Evolutionary conservation across 1,140 invertebrate species (phyloP).

Genomic region (Halictus rubicundus): DNA sequence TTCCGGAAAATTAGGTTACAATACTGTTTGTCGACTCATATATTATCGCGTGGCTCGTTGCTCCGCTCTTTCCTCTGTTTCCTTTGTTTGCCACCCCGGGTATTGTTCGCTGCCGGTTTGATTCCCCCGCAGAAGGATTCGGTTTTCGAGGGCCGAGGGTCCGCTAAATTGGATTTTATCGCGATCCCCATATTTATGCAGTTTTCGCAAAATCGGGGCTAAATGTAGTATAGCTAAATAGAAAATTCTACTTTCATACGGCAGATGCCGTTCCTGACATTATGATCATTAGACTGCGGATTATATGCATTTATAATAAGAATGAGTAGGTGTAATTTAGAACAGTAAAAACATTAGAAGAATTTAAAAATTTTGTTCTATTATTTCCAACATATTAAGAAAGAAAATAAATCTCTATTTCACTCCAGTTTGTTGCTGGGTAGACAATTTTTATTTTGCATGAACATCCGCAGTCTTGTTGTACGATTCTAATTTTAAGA

Average conservation of each 20-base stretch:
- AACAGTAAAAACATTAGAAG: too few relatives aligned
- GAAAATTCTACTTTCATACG: neutral
- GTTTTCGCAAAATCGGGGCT: neutral
- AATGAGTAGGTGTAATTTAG: too few relatives aligned
- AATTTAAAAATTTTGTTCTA: too few relatives aligned
- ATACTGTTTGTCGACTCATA: conserved; percentile 23
- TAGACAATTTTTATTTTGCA: too few relatives aligned
- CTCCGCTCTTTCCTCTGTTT: neutral
- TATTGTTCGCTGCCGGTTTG: neutral
- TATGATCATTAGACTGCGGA: neutral
- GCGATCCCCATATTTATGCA: neutral
- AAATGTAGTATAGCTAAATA: too few relatives aligned
- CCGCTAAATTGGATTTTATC: neutral
- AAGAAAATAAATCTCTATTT: too few relatives aligned
- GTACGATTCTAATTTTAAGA: too few relatives aligned
- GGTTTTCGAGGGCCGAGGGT: neutral
- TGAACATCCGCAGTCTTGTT: too few relatives aligned
- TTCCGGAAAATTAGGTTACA: conserved; percentile 34
- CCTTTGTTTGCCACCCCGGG: neutral
- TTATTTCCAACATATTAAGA: too few relatives aligned
- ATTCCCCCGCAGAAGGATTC: neutral
- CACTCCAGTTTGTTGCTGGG: too few relatives aligned
- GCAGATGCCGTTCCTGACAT: neutral
- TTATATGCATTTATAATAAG: too few relatives aligned
- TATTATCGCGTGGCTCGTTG: neutral